Evolutionary conservation across 2,113 vertebrate genomes (phyloP), one percentile per base, ranked within the genome.

Genomic region (Rhipidura dahli): DNA sequence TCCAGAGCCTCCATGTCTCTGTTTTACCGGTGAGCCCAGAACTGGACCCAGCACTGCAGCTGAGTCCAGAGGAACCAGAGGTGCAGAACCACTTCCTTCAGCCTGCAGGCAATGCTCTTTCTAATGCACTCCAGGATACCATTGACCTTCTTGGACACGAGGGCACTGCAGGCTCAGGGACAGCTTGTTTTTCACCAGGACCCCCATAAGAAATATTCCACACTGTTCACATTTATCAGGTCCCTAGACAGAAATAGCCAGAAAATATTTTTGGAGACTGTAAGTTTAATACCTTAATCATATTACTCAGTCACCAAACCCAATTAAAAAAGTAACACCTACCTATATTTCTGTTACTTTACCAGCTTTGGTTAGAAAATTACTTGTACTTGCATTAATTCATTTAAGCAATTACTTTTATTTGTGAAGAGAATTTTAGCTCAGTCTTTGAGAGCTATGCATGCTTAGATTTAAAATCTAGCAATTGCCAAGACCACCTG

Each of bases 81-180:
- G 20, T 4, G 4, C 0, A 2, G 40, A 23, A 54, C 31, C n/a
- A 13, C 26, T n/a, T 83, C 30, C 24, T 47, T 22, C 0, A 0
- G 7, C 47, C n/a, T 61, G 5, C 9, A 1, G 5, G 14, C 24
- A 47, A 4, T 17, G n/a, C 17, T 33, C 20, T 54, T 53, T 9
- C 26, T 40, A 13, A 76, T 9, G 24, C 28, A 68, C 6, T 11
- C 33, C 14, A 39, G 23, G 33, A 21, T 12, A 45, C 3, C n/a
- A 24, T 1, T 26, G 11, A 18, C 9, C 12, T 53, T 39, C 39
- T 53, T 39, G 19, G 33, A 23, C 13, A n/a, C 33, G 59, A 51
- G 28, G 28, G 13, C 39, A 40, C 24, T 40, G 16, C 28, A 47
- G 30, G n/a, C 14, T 53, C 47, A 18, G 22, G 44, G 10, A 37